Evolutionary conservation across 2,888 invertebrate genomes (phyloP).

Genomic region (Meliscaeva auricollis): DNA sequence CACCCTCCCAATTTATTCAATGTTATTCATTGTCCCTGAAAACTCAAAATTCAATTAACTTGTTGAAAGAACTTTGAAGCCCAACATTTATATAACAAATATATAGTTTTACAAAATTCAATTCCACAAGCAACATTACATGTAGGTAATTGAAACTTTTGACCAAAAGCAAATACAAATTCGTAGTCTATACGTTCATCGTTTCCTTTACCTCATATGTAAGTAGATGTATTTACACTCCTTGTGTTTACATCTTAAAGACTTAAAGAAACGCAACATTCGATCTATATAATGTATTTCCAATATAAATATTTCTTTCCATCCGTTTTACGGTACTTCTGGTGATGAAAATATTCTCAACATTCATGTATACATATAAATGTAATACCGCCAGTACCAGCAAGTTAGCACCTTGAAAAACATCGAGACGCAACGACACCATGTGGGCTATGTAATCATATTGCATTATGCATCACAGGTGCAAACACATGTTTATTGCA

Average conservation of each 20-base stretch:
- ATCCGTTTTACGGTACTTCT: neutral
- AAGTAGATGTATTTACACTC: neutral
- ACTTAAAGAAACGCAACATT: neutral
- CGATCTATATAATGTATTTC: neutral
- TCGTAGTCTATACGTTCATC: neutral
- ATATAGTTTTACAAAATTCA: neutral
- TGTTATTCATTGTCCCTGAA: neutral
- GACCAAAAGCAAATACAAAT: neutral
- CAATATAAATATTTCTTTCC: neutral
- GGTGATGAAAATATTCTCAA: neutral
- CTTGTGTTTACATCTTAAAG: neutral
- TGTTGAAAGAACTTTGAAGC: neutral
- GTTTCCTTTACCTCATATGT: neutral
- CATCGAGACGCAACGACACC: slow-evolving; percentile 26
- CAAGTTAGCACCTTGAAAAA: slow-evolving; percentile 18
- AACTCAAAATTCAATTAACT: neutral
- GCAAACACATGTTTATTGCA: slow-evolving; percentile 29
- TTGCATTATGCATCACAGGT: slow-evolving; percentile 9
- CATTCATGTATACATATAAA: neutral
- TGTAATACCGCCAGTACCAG: neutral
- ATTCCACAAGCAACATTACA: neutral
- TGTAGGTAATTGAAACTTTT: neutral
- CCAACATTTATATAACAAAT: neutral
- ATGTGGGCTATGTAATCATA: neutral
- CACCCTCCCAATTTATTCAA: neutral